Percentiles rank a stretch among this genome's conserved stretches.
These are phyloP conservation scores for Eulemur rubriventer DNA, from an alignment of 2,797 vertebrate genomes.

Conservation along the genomic window DNA sequence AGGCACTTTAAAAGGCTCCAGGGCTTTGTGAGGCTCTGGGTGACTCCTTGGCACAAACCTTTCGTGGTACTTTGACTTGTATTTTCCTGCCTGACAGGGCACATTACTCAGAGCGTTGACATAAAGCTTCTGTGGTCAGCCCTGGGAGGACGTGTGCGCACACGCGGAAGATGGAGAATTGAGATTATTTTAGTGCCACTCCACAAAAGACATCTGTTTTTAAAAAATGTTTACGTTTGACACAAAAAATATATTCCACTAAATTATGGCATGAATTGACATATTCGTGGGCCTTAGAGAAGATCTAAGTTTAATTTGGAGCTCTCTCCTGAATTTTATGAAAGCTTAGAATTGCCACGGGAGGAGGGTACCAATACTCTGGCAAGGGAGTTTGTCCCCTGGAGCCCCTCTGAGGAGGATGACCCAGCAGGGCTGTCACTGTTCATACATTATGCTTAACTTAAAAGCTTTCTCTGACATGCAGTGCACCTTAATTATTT, in stretches of 20 bases:
- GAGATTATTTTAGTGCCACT: background rate
- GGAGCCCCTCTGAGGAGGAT: background rate
- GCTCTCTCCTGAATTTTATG: background rate
- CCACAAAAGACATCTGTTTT: slow-evolving; percentile 4
- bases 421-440: background rate
- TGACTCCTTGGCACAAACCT: background rate
- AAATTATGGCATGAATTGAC: background rate
- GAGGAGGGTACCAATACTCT: no score
- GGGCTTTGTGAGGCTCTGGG: background rate
- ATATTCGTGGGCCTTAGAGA: background rate
- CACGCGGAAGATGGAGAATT: background rate
- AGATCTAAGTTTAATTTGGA: background rate
- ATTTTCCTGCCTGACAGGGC: background rate
- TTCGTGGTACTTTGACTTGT: background rate
- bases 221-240: slow-evolving; percentile 8
- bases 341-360: background rate
- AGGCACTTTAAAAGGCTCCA: background rate
- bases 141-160: background rate
- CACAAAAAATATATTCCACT: background rate
- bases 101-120: background rate
- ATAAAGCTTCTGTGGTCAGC: no score
- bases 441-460: background rate
- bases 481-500: background rate
- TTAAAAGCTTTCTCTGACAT: background rate
- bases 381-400: background rate